Percentiles rank a stretch among this genome's conserved stretches.
phyloP scores from a whole-genome alignment of 2,888 invertebrate genomes.

The Deroplatys truncata region DNA sequence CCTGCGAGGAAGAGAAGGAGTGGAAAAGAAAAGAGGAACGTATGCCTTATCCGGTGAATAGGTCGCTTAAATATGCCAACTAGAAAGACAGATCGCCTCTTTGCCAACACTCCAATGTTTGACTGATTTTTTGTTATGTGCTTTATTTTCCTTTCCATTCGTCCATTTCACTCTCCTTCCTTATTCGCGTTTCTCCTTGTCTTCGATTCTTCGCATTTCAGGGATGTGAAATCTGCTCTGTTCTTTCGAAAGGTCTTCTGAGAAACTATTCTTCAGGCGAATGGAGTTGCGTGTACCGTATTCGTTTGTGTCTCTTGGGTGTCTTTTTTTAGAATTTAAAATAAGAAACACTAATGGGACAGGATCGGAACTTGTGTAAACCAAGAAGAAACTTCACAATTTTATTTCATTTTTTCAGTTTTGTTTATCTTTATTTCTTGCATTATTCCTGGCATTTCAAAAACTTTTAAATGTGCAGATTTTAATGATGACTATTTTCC shows the following conservation, averaged over 20 bases:
- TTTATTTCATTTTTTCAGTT: no score
- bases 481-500: no score
- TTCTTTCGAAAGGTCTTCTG: background rate
- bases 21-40: background rate
- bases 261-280: background rate
- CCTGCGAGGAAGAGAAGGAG: background rate
- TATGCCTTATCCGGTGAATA: slow-evolving; percentile 22
- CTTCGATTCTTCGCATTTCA: background rate
- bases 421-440: no score
- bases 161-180: background rate
- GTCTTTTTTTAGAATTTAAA: no score
- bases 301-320: background rate
- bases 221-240: background rate
- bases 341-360: no score
- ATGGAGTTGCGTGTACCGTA: background rate
- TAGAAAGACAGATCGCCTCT: slow-evolving; percentile 23
- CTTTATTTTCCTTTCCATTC: slow-evolving; percentile 2
- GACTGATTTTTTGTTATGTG: background rate
- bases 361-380: no score
- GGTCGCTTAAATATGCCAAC: slow-evolving; percentile 18
- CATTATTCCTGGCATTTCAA: no score
- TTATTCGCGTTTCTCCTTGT: background rate
- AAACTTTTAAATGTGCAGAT: no score
- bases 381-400: no score
- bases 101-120: slow-evolving; percentile 21